phyloP scores from a whole-genome alignment of 2,888 invertebrate genomes.

The Drosophila yooni region DNA sequence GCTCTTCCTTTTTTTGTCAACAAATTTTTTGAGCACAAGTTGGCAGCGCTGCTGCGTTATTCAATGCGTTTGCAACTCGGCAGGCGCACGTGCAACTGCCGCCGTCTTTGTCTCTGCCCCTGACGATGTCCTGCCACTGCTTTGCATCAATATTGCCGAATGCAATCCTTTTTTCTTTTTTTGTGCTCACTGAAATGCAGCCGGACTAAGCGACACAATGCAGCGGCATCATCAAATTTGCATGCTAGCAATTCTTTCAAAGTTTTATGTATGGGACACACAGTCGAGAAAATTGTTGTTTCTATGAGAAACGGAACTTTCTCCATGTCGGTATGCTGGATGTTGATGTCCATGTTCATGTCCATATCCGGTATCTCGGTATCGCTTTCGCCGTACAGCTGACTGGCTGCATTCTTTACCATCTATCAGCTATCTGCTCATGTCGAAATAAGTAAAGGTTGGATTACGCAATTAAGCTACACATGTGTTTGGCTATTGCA shows the following conservation, averaged over 20 bases:
- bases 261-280: conserved; percentile 2
- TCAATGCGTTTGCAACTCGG: conserved; percentile 47
- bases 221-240: conserved; percentile 58
- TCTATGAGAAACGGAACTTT: conserved; percentile 8
- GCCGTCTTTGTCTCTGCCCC: background rate
- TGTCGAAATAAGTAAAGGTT: background rate
- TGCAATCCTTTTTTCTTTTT: conserved; percentile 27
- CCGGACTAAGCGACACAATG: conserved; percentile 21
- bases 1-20: conserved; percentile 14
- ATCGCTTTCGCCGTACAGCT: conserved; percentile 15
- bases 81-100: conserved; percentile 44
- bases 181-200: conserved; percentile 24
- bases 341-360: background rate
- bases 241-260: conserved; percentile 37
- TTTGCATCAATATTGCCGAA: conserved; percentile 24
- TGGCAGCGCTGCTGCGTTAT: conserved; percentile 34
- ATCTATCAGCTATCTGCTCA: conserved; percentile 15
- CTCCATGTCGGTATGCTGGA: background rate
- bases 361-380: conserved; percentile 9
- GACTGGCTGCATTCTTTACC: conserved; percentile 8
- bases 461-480: background rate
- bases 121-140: background rate
- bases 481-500: background rate
- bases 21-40: conserved; percentile 34
- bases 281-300: conserved; percentile 21